Conservation (phyloP, 2,113 vertebrate genomes). For the Charadrius vociferus region DNA sequence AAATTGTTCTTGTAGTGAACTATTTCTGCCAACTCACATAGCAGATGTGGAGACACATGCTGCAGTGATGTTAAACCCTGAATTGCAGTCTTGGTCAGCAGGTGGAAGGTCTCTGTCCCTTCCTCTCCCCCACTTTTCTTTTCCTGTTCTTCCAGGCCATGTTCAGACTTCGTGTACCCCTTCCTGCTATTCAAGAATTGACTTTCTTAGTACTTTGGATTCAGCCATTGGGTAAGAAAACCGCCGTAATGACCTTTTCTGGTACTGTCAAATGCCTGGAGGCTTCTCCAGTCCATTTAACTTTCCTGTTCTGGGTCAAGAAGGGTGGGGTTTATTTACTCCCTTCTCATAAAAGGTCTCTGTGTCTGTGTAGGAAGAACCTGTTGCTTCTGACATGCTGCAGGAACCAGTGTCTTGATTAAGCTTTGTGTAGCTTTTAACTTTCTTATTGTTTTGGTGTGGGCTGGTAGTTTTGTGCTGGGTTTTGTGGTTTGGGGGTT, state of each 20-base stretch:
- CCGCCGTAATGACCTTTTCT: background rate
- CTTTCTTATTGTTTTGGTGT: background rate
- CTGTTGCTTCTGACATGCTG: background rate
- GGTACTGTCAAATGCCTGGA: background rate
- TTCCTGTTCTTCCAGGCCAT: background rate
- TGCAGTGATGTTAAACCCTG: background rate
- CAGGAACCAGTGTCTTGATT: background rate
- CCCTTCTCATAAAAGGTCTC: background rate
- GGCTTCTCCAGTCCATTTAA: background rate
- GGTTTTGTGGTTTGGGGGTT: background rate
- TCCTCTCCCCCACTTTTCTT: background rate
- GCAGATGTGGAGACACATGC: fast-evolving
- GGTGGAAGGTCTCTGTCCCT: background rate
- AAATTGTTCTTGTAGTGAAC: fast-evolving
- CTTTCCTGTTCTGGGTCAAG: background rate
- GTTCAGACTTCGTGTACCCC: background rate
- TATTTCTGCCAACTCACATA: background rate
- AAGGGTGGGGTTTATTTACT: background rate
- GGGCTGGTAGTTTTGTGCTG: background rate
- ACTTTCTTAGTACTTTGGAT: background rate
- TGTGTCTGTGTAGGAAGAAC: background rate
- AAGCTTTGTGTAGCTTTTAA: background rate
- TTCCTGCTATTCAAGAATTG: background rate
- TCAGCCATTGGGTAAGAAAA: background rate
- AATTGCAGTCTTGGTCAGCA: background rate